Evolutionary conservation across 2,113 vertebrate genomes (phyloP).

Genomic region (Chlorodrepanis virens): DNA sequence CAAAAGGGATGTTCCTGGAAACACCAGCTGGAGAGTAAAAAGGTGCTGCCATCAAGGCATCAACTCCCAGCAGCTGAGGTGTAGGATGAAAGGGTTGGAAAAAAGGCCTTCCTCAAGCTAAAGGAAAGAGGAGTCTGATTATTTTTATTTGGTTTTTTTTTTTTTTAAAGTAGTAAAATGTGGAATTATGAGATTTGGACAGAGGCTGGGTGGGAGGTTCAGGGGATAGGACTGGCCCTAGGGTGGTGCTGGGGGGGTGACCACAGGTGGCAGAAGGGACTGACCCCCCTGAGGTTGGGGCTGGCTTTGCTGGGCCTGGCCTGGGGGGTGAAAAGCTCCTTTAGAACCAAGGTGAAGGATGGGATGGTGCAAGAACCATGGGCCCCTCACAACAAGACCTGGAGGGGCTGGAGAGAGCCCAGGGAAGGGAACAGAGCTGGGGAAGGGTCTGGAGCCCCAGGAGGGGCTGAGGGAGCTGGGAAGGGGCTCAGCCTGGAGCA

Average conservation of each 20-base stretch:
- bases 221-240: neutral
- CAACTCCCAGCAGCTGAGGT: neutral
- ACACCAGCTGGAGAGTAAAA: neutral
- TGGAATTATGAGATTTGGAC: neutral
- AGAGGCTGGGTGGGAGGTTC: neutral
- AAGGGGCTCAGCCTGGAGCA: too few species aligned
- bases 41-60: neutral
- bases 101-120: neutral
- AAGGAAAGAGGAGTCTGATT: neutral
- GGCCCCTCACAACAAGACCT: neutral
- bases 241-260: neutral
- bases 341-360: fast-evolving
- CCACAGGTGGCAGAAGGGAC: neutral
- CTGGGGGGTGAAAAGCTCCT: neutral
- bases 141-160: neutral
- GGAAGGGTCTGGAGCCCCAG: too few species aligned
- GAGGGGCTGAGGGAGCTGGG: too few species aligned
- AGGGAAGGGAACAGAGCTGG: too few species aligned
- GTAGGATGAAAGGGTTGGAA: neutral
- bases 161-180: neutral
- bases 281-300: neutral
- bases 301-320: neutral
- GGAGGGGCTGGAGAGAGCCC: too few species aligned
- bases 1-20: neutral
- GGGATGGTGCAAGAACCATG: neutral